Conservation (phyloP, 2,888 invertebrate species). For the Cheilosia grossa region DNA sequence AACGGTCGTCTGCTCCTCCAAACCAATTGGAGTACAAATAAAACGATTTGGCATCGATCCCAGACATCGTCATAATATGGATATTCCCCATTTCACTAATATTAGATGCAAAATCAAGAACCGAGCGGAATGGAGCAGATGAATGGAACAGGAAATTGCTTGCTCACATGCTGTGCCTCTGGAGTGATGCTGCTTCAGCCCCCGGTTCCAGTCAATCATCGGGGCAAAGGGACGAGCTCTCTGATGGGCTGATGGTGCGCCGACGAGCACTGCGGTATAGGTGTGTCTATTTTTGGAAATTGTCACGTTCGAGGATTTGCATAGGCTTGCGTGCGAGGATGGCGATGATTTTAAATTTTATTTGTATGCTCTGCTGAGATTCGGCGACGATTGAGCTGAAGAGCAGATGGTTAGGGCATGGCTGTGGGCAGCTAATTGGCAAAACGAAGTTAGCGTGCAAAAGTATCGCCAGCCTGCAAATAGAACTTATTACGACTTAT, state of each 20-base stretch:
- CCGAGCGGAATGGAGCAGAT: constrained; percentile 35
- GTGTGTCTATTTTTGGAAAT: constrained; percentile 60
- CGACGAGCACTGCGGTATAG: constrained; percentile 10
- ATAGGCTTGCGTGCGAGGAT: neutral
- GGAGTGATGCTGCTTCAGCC: constrained; percentile 33
- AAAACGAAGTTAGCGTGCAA: neutral
- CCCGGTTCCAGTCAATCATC: constrained; percentile 58
- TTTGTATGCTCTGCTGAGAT: constrained; percentile 54
- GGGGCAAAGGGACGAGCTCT: constrained; percentile 5
- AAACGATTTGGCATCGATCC: constrained; percentile 73
- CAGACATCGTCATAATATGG: constrained; percentile 44
- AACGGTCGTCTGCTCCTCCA: constrained; percentile 47
- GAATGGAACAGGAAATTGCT: constrained; percentile 71
- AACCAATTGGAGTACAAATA: constrained; percentile 62
- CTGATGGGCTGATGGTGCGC: constrained; percentile 7
- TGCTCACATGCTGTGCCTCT: constrained; percentile 53
- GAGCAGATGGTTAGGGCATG: neutral
- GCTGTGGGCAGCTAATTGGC: neutral
- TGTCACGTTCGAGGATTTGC: constrained; percentile 11
- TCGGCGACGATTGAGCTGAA: constrained; percentile 25
- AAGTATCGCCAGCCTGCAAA: constrained; percentile 13
- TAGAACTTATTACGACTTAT: constrained; percentile 8
- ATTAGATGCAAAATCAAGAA: constrained; percentile 50
- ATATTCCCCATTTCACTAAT: constrained; percentile 61
- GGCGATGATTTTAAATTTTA: constrained; percentile 36